Evolutionary conservation across 2,797 vertebrate species (phyloP), one percentile per base, ranked within the genome.

Genomic region (Poecilia gillii): DNA sequence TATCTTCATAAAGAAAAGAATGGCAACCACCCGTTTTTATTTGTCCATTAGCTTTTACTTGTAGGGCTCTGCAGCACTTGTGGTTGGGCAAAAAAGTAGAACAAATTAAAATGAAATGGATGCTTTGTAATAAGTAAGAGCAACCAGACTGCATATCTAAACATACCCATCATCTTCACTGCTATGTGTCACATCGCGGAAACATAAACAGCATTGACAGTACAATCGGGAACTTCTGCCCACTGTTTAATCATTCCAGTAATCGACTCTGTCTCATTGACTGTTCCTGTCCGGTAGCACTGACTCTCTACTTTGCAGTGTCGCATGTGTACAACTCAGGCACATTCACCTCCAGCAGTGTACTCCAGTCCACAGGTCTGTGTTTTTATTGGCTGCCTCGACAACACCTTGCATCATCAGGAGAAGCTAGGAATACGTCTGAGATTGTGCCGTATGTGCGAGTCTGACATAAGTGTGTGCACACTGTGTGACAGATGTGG

Each of bases 401-500:
- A 78, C 49, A 66, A 45, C 77, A 70, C 72, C 64, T 83, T 84
- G 76, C 88, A 88, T 92, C 87, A 90, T 77, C 73, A 71, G 77
- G 80, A 84, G 80, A 85, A 84, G 71, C 46, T 80, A 74, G 71
- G 77, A 83, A 74, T 76, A 41, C 76, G 59, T 74, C 46, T 89
- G 87, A 76, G 62, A 85, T 55, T n/a, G 74, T 3, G 51, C 23
- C 77, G 70, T 81, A 79, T 76, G 81, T 83, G 77, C 84, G 80
- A 87, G 79, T 28, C 72, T 89, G 74, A 74, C 73, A 74, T 77
- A 41, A 5, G 49, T 39, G 31, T 71, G 59, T 83, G 84, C 82
- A 72, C 75, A 74, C 83, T 82, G 55, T 66, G 80, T 87, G 86
- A 92, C 90, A 92, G 91, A 93, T 95, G 93, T 94, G 87, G 85